Base-by-base conservation (phyloP, 53 echinoderm and acorn worm species). In the Zoroaster sp. region DNA sequence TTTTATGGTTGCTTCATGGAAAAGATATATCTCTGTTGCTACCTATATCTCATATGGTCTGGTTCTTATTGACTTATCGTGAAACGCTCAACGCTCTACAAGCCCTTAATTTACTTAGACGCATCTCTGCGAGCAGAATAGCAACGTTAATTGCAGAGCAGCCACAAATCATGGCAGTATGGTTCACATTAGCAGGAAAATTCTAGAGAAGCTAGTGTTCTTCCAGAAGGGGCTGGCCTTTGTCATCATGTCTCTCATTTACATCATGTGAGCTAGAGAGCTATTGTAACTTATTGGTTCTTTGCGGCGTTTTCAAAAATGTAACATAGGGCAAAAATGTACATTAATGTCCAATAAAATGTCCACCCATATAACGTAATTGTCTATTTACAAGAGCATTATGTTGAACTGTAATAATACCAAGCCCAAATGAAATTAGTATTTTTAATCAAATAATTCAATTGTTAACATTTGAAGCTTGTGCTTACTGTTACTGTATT, bases 131-230 rank as follows among this genome's bases (percentile, higher is more conserved):
- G 1, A 96, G 91, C 18, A 96, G 93, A 25, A 93, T 66, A 20
- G 93, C 91, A 15, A 93, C 91, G 65, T 94, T 96, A n/a, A 33
- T 94, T 94, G 78, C 94, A 91, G 65, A 96, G 82, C 40, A 91
- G 36, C 94, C 94, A 96, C 30, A 96, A 51, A n/a, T n/a, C 94
- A 93, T 94, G 63, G 72, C 83, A 40, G 81, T 78, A 63, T 92
- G 66, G 20, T 77, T 94, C 96, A 96, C 17, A 83, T 76, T 69
- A 96, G 66, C 18, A 92, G 12, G 3, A 21, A 71, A 66, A 94
- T 10, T 75, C 45, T 28, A 94, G 17, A 32, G 88, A 28, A 51
- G 38, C 30, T 23, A 45, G 33, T 41, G 23, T 32, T 51, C 46
- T 71, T 70, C 47, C 35, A 63, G 67, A 66, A 20, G 31, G 77